Base-by-base conservation (phyloP, 1,140 invertebrate species). In the Drosophila melanica region DNA sequence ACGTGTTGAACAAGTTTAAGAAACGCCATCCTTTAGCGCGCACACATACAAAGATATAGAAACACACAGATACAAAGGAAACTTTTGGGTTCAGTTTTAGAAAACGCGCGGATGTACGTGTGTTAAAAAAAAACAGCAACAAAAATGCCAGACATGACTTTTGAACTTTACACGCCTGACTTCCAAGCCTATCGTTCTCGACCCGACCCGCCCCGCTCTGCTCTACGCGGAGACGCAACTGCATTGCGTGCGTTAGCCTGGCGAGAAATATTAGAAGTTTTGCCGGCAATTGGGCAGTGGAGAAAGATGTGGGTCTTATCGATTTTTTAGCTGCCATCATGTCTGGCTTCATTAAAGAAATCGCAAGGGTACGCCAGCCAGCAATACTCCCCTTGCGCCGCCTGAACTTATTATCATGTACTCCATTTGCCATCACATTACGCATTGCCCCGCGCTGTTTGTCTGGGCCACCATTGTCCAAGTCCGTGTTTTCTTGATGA, bases 101-200 rank as follows among this genome's bases (percentile, higher is more conserved):
- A 57, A 69, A 73, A 67, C 69, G 65, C 54, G 41, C 35, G 71
- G 66, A 67, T 79, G 71, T 82, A 75, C 71, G 79, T 66, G 73
- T 67, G 58, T 41, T 58, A 37, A 20, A 42, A 30, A 33, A 33
- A 33, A 0, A 33, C 33, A 30, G 33, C n/a, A 47, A 47, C 33
- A 33, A 64, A 77, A 69, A 55, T 47, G 50, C 45, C 57, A 57
- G 76, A 79, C 65, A 70, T 75, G 75, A 79, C 75, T 84, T 82
- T 75, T 75, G 67, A 82, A 84, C 76, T 79, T 81, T 75, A 14
- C 39, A 60, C 39, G 16, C 48, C 35, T 67, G 64, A 30, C 53
- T 30, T 33, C 30, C 14, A 33, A 27, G 12, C 47, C 45, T 3
- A 6, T 3, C 45, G 12, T 3, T 12, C 20, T 5, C 11, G 10